A percentile compares a stretch with the other conserved stretches of the same genome.
Evolutionary conservation across 2,113 vertebrate species (phyloP).

Genomic region (Pelecanoides urinatrix): DNA sequence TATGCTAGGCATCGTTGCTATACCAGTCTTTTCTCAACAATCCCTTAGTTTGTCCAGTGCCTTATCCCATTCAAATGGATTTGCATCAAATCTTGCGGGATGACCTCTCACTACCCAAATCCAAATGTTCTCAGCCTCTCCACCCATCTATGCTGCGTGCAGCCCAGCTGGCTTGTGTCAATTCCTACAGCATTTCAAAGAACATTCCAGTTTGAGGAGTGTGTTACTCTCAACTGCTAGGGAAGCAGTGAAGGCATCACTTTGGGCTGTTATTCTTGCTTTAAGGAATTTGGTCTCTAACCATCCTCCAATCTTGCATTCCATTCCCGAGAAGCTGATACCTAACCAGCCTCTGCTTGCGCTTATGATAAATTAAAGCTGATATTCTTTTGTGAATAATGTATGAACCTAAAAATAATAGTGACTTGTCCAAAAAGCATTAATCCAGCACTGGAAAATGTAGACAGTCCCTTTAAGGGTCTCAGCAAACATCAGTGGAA

Average conservation of each 20-base stretch:
- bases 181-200: not conserved
- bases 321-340: not conserved
- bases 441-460: not conserved
- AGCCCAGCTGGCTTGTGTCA: not conserved
- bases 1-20: not conserved
- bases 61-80: not conserved
- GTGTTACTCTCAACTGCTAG: not conserved
- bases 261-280: not conserved
- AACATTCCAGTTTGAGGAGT: not conserved
- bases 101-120: not conserved
- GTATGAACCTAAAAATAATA: not conserved
- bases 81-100: not conserved
- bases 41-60: not conserved
- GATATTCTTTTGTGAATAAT: not conserved
- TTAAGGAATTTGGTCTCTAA: not conserved
- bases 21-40: not conserved
- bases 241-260: not conserved
- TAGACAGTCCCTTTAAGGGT: not conserved
- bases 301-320: not conserved
- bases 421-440: not conserved
- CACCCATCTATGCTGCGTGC: not conserved
- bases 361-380: not conserved
- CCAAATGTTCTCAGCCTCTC: not conserved
- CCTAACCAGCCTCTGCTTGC: not conserved
- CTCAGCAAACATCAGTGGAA: not conserved